Evolutionary conservation across 2,888 invertebrate genomes (phyloP).

Genomic region (Cephus runcator): DNA sequence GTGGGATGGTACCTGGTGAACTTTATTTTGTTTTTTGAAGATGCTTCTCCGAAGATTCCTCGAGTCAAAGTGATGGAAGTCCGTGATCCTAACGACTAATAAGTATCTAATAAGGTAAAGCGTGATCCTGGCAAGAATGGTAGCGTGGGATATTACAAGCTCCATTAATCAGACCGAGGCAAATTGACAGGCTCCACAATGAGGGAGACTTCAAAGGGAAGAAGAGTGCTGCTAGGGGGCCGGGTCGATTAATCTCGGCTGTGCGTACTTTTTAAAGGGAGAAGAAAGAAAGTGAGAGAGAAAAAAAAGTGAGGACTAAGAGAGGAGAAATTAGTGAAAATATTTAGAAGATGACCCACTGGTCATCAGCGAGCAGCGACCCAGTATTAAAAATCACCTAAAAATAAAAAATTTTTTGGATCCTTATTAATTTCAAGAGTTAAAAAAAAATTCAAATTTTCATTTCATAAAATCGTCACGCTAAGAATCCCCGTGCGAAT

Average conservation of each 20-base stretch:
- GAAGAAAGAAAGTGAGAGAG: constrained; percentile 17
- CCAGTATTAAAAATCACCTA: background rate
- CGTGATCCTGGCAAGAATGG: constrained; percentile 31
- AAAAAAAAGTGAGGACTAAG: background rate
- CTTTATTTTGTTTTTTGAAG: background rate
- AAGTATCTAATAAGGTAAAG: constrained; percentile 46
- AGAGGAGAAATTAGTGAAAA: background rate
- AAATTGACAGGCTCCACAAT: constrained; percentile 50
- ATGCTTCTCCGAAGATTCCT: background rate
- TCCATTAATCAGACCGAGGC: constrained; percentile 51
- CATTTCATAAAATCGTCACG: background rate
- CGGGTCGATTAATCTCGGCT: constrained; percentile 50
- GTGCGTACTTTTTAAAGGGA: constrained; percentile 36
- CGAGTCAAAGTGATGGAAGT: constrained; percentile 5
- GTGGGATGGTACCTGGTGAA: background rate
- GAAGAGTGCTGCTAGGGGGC: constrained; percentile 38
- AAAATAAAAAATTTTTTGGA: background rate
- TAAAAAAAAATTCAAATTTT: background rate
- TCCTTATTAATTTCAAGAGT: fast-evolving
- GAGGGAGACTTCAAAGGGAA: constrained; percentile 47
- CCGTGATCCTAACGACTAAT: constrained; percentile 38
- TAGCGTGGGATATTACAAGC: constrained; percentile 49
- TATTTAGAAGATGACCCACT: background rate
- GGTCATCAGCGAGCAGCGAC: too few relatives aligned
- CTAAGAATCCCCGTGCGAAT: background rate